Base-by-base conservation (phyloP, 2,797 vertebrate species). In the Sparidentex hasta region DNA sequence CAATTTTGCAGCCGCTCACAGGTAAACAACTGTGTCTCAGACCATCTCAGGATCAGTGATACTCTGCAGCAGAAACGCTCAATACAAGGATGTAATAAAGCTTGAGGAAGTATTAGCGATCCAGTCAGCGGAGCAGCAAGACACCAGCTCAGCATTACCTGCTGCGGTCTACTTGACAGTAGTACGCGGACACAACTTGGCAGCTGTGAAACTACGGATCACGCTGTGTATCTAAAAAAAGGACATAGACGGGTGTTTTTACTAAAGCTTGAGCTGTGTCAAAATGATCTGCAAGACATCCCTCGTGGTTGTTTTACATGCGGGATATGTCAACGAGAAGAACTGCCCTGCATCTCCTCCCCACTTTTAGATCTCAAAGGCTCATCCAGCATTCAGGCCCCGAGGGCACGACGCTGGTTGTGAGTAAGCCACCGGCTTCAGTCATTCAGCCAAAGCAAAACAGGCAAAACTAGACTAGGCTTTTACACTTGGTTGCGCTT, bases 391-490 rank as follows among this genome's bases (percentile, higher is more conserved):
- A 87, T 84, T 80, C 87, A 85, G 84, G 80, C 76, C 87, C 88
- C 67, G 13, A 0, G 81, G 91, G 77, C 78, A 87, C 11, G 58
- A 78, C 51, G 47, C 83, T 23, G 70, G 83, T 74, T 84, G 72
- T 57, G 68, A 82, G 82, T 87, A 74, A 89, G 78, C 78, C 80
- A 76, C 74, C 62, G 82, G 85, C 71, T 83, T 90, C 75, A 83
- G 84, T 87, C 84, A 85, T 79, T 88, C 83, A 89, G 66, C 87
- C 80, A 76, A 83, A 87, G 85, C 84, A 83, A 85, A 92, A 87
- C 88, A 89, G 83, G 87, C 86, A 71, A 86, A 91, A 90, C 90
- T 88, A 88, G 84, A 88, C 78, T 18, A 57, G 86, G 83, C 74
- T 88, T 90, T 88, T 76, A 88, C 86, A 92, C 90, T 86, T 58